These are phyloP conservation scores for Mylabris phalerata DNA, from an alignment of 1,140 invertebrate genomes.

Conservation along the genomic window DNA sequence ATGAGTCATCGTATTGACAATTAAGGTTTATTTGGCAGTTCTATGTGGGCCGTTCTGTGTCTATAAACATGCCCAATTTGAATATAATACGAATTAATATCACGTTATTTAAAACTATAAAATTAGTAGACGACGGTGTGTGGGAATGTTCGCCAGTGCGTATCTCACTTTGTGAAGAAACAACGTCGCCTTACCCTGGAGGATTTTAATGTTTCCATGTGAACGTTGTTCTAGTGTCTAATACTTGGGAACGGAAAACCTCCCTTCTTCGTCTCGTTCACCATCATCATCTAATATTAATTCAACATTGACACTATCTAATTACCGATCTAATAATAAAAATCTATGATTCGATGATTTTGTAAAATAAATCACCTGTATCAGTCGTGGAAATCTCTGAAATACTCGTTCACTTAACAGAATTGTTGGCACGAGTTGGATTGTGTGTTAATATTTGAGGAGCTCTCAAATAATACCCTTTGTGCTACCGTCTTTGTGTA, in stretches of 20 bases:
- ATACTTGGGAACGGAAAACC: slow-evolving; percentile 14
- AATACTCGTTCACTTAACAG: no score
- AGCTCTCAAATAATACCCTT: no score
- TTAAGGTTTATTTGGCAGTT: no score
- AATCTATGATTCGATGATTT: not conserved
- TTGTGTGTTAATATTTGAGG: no score
- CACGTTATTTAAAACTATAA: slow-evolving; percentile 13
- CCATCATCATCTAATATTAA: not conserved
- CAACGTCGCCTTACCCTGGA: no score
- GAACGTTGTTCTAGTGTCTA: slow-evolving; percentile 7
- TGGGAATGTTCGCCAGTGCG: slow-evolving; percentile 29
- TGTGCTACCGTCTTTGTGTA: no score
- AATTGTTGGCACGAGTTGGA: no score
- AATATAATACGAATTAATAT: slow-evolving; percentile 22
- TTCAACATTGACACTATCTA: no score
- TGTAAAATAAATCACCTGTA: not conserved
- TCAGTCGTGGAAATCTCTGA: no score
- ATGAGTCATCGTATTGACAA: no score
- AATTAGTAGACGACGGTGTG: slow-evolving; percentile 19
- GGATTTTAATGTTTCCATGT: slow-evolving; percentile 13
- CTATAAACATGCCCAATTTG: slow-evolving; percentile 7
- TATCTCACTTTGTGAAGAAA: slow-evolving; percentile 10
- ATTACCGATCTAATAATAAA: no score
- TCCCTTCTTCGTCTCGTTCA: not conserved
- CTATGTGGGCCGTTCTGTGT: no score